Evolutionary conservation across 2,888 invertebrate genomes (phyloP).

Genomic region (Rotaria macrura): DNA sequence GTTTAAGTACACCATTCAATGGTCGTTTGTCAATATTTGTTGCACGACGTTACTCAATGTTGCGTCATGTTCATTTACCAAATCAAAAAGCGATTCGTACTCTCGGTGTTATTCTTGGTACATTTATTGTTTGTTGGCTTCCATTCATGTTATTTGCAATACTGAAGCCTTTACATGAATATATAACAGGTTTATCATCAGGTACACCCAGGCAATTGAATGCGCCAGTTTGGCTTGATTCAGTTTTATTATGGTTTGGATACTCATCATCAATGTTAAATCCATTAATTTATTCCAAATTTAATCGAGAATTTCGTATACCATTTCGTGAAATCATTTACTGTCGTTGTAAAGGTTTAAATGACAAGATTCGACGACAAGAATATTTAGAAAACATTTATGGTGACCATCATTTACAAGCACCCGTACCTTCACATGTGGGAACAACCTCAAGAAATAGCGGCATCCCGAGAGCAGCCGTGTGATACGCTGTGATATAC

Average conservation of each 20-base stretch:
- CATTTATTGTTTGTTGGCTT: conserved; percentile 78
- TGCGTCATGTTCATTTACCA: conserved; percentile 24
- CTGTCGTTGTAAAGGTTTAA: conserved; percentile 53
- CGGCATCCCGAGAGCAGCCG: neutral
- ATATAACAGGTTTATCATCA: conserved; percentile 35
- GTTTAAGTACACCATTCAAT: neutral
- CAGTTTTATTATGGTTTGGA: conserved; percentile 55
- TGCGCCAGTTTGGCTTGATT: conserved; percentile 39
- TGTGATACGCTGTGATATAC: conserved; percentile 6
- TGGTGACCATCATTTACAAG: neutral
- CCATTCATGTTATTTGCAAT: conserved; percentile 89
- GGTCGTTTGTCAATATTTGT: conserved; percentile 3
- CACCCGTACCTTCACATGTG: neutral
- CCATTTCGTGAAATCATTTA: conserved; percentile 85
- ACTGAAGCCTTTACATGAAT: conserved; percentile 51
- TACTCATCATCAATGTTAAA: conserved; percentile 87
- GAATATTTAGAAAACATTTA: conserved; percentile 15
- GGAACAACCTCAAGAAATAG: neutral
- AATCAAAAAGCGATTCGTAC: conserved; percentile 91
- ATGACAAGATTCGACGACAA: conserved; percentile 44
- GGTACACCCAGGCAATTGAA: neutral
- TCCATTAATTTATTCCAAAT: conserved; percentile 86
- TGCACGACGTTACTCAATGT: neutral
- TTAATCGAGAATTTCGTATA: conserved; percentile 84
- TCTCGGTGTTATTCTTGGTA: conserved; percentile 82